These are phyloP conservation scores for Melanotaenia pygmaea DNA, from an alignment of 2,797 vertebrate species.

Conservation along the genomic window DNA sequence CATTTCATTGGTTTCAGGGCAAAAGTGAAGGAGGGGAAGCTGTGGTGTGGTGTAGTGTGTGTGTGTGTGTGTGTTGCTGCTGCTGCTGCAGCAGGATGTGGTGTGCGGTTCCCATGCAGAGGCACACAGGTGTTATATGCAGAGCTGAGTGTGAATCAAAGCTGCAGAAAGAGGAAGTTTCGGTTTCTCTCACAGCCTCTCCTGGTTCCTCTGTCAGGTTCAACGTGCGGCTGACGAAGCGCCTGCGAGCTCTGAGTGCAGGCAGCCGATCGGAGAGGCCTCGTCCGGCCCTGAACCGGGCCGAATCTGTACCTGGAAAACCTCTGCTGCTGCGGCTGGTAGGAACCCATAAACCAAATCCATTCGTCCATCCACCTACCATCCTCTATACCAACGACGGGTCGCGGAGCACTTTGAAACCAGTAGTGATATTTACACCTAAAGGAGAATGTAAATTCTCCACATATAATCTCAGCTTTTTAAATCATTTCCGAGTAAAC, in stretches of 20 bases:
- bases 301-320: conserved; percentile 88
- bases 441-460: too few species aligned
- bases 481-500: neutral
- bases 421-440: too few species aligned
- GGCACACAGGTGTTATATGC: conserved; percentile 35
- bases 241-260: conserved; percentile 88
- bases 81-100: conserved; percentile 32
- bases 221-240: conserved; percentile 93
- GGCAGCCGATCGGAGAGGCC: conserved; percentile 89
- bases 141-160: conserved; percentile 39
- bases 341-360: conserved; percentile 11
- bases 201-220: conserved; percentile 80
- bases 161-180: conserved; percentile 17
- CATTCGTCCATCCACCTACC: too few species aligned
- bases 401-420: too few species aligned
- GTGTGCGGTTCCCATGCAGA: conserved; percentile 16
- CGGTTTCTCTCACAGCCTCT: neutral
- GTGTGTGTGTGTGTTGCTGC: neutral
- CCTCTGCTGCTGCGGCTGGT: conserved; percentile 83
- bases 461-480: neutral
- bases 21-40: neutral
- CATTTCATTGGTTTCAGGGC: neutral
- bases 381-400: too few species aligned
- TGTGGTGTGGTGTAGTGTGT: neutral
- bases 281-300: conserved; percentile 87